Evolutionary conservation across 2,797 vertebrate species (phyloP), one percentile per base, ranked within the genome.

Genomic region (Mus spretus): DNA sequence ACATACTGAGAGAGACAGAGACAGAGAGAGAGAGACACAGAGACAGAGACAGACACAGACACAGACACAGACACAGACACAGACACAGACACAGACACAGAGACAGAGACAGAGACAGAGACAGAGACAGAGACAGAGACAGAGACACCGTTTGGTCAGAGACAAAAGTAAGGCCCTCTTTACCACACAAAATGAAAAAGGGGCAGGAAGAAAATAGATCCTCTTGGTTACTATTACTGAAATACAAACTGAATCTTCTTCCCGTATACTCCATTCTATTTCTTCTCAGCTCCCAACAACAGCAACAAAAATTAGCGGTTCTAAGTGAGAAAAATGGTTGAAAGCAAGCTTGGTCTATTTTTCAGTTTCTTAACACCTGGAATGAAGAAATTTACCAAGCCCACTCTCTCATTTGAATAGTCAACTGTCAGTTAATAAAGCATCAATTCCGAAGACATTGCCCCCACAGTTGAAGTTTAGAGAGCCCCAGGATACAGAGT

Each of bases 321-420:
- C 67, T 75, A 88, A 67, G 40, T 93, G 47, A 90, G 74, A 97
- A 97, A 97, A 96, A 94, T 80, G 50, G 67, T 53, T 70, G 19
- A 95, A 53, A 95, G 63, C 70, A 89, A 93, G 77, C 37, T 70
- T 91, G 37, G 37, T 82, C 74, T 96, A 67, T 82, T 92, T 72
- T 94, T 86, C 78, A 92, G 72, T 87, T 85, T 93, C 78, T 80
- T 93, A 94, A 94, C 40, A 59, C 37, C 40, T 31, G n/a, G 53
- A 80, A 96, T 14, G 50, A 95, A 93, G 55, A 95, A 70, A 86
- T 61, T 93, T 96, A 40, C 93, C 94, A 78, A 81, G 53, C 79
- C 44, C 80, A 59, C 37, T 78, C 50, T 89, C 80, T 91, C 53
- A 77, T 93, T 80, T 92, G 57, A 93, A 96, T 82, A 93, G 22